Percentiles rank a stretch among this genome's conserved stretches.
Conservation (phyloP, 2,113 vertebrate species). For the Electrona antarctica region DNA sequence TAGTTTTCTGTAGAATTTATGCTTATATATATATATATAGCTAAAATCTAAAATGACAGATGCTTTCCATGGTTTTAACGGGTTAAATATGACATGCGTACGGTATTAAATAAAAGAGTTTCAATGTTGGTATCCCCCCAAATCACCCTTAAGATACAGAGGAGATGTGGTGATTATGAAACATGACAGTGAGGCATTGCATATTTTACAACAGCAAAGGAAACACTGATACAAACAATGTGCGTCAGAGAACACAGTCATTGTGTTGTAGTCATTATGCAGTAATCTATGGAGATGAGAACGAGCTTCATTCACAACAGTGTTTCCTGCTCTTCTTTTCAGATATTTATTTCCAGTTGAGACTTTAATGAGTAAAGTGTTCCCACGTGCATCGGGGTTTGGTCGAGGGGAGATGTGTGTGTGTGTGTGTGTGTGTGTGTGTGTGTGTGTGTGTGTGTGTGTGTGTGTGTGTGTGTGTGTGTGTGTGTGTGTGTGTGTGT, state of each 20-base stretch:
- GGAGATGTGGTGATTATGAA: too few species aligned
- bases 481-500: not conserved
- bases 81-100: too few species aligned
- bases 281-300: not conserved
- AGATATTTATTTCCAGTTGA: constrained; percentile 31
- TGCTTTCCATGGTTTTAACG: too few species aligned
- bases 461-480: not conserved
- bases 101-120: too few species aligned
- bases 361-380: constrained; percentile 25
- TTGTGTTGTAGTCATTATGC: not conserved
- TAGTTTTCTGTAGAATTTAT: too few species aligned
- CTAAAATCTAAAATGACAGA: too few species aligned
- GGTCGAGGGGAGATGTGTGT: not conserved
- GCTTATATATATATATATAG: too few species aligned
- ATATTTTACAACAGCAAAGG: not conserved
- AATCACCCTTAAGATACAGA: too few species aligned
- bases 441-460: too few species aligned
- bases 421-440: not conserved
- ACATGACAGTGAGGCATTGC: not conserved
- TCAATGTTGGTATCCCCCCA: too few species aligned
- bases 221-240: constrained; percentile 32
- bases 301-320: not conserved
- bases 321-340: constrained; percentile 8
- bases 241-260: not conserved
- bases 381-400: constrained; percentile 2